Percentiles rank a stretch among this genome's conserved stretches.
phyloP scores from a whole-genome alignment of 2,113 vertebrate genomes.

The Apteryx owenii region DNA sequence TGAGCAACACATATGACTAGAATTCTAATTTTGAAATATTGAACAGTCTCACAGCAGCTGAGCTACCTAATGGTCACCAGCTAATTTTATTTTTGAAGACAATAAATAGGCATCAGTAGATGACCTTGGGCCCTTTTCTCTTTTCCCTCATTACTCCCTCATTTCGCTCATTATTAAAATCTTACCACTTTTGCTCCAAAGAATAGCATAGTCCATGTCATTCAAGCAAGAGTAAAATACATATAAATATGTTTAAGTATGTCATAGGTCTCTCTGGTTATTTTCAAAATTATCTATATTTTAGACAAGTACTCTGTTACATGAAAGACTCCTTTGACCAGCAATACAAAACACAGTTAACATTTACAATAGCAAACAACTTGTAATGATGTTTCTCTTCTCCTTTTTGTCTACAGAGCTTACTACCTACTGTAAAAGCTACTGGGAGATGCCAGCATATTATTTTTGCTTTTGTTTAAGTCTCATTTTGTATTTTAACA shows the following conservation, averaged over 20 bases:
- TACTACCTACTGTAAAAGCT: neutral
- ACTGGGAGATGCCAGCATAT: neutral
- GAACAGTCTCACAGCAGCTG: neutral
- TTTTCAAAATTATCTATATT: neutral
- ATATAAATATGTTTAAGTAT: neutral
- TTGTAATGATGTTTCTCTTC: neutral
- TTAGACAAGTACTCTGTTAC: neutral
- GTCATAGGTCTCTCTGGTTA: neutral
- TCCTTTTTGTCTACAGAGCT: neutral
- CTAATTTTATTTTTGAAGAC: neutral
- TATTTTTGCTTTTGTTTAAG: neutral
- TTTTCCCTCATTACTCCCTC: neutral
- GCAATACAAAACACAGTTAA: neutral
- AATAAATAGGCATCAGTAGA: neutral
- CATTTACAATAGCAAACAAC: neutral
- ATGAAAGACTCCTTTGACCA: neutral
- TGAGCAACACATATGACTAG: neutral
- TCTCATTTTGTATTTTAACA: neutral
- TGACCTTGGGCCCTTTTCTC: neutral
- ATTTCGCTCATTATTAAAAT: neutral
- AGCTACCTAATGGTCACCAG: neutral
- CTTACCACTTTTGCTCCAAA: neutral
- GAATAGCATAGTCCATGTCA: neutral
- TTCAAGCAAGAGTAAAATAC: neutral
- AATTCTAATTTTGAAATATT: neutral